phyloP scores from a whole-genome alignment of 2,888 invertebrate species.

The Polymixis lichenea region DNA sequence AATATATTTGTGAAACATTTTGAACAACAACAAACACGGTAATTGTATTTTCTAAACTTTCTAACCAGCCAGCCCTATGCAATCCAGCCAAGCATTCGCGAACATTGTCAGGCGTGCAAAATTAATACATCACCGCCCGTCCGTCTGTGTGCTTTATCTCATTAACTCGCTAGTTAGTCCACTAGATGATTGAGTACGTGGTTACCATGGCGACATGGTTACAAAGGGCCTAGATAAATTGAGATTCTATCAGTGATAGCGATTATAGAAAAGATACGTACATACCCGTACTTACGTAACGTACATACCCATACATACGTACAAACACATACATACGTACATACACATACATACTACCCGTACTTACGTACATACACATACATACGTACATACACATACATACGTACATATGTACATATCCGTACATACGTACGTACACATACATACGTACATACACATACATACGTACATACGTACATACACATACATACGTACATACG shows the following conservation, averaged over 20 bases:
- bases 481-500: too few relatives aligned
- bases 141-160: constrained; percentile 63
- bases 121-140: constrained; percentile 70
- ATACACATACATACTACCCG: too few relatives aligned
- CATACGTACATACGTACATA: too few relatives aligned
- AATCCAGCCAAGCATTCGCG: constrained; percentile 50
- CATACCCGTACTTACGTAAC: too few relatives aligned
- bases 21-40: neutral
- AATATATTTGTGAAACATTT: neutral
- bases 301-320: too few relatives aligned
- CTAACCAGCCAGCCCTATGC: constrained; percentile 43
- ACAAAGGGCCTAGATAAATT: neutral
- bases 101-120: constrained; percentile 68
- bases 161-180: constrained; percentile 59
- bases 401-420: too few relatives aligned
- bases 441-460: too few relatives aligned
- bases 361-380: too few relatives aligned
- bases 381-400: too few relatives aligned
- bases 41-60: neutral
- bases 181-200: constrained; percentile 57
- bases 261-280: neutral
- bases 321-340: too few relatives aligned
- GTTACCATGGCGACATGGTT: constrained; percentile 21
- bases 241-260: neutral
- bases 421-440: too few relatives aligned